Conservation (phyloP, 2,113 vertebrate genomes). For the Oophaga pumilio region DNA sequence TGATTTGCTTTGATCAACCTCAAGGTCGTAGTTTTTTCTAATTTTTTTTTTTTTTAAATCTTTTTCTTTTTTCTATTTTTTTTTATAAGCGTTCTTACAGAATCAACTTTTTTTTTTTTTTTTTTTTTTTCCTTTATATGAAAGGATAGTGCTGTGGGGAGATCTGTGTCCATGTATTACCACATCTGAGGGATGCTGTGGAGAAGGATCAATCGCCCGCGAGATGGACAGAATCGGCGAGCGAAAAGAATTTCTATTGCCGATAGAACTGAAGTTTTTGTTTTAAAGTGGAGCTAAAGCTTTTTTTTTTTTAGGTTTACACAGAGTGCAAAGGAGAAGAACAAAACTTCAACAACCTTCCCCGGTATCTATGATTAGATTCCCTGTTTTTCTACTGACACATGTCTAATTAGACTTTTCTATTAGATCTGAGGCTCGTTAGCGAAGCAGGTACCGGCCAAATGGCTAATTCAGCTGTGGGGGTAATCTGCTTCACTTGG, state of each 20-base stretch:
- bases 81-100: slow-evolving; percentile 12
- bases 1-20: slow-evolving; percentile 36
- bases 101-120: background rate
- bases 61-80: background rate
- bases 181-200: slow-evolving; percentile 19
- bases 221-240: slow-evolving; percentile 3
- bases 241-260: slow-evolving; percentile 21
- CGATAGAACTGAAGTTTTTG: background rate
- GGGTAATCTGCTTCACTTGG: background rate
- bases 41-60: background rate
- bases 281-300: slow-evolving; percentile 8
- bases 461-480: slow-evolving; percentile 25
- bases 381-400: background rate
- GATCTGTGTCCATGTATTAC: slow-evolving; percentile 35
- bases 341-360: background rate
- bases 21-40: slow-evolving; percentile 30
- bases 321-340: background rate
- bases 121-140: background rate
- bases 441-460: background rate
- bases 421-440: slow-evolving; percentile 16
- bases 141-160: slow-evolving; percentile 32
- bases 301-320: background rate
- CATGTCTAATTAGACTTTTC: background rate
- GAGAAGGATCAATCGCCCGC: slow-evolving; percentile 23
- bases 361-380: background rate